phyloP scores from a whole-genome alignment of 2,797 vertebrate species.

The Lithobates pipiens region DNA sequence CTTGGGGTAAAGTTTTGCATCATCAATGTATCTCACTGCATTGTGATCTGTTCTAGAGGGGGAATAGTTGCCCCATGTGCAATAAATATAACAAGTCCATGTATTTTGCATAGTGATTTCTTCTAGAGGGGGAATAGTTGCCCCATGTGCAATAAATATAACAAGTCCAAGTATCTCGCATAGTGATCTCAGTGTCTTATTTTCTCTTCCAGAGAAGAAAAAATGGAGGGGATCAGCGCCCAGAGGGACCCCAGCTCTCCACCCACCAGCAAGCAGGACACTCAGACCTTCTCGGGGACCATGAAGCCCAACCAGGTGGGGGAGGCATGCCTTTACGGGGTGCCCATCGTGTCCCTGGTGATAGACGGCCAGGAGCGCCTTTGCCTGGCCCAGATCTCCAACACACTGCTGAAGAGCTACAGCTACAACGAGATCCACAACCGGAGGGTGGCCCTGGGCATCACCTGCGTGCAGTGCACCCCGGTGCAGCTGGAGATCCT shows the following conservation, averaged over 20 bases:
- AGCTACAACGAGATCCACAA: slow-evolving; percentile 95
- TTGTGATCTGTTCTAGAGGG: no score
- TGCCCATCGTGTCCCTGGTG: slow-evolving; percentile 93
- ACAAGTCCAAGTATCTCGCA: no score
- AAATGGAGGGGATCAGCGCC: slow-evolving; percentile 92
- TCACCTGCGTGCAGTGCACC: slow-evolving; percentile 92
- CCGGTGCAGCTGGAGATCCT: slow-evolving; percentile 91
- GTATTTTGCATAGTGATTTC: no score
- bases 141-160: no score
- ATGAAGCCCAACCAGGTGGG: slow-evolving; percentile 96
- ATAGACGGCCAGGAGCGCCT: slow-evolving; percentile 95
- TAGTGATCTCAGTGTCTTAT: not conserved
- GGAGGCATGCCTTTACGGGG: slow-evolving; percentile 92
- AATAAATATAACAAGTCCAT: no score
- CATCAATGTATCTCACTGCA: no score
- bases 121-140: no score
- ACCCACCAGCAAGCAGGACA: slow-evolving; percentile 86
- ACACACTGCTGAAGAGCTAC: slow-evolving; percentile 90
- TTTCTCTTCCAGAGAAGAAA: slow-evolving; percentile 61
- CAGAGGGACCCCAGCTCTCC: slow-evolving; percentile 89
- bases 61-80: no score
- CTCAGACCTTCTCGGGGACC: slow-evolving; percentile 78
- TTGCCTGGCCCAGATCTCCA: slow-evolving; percentile 91
- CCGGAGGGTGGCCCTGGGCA: slow-evolving; percentile 87
- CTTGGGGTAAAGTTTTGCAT: no score